Conservation (phyloP, 2,888 invertebrate genomes). For the Cheilosia scutellata region DNA sequence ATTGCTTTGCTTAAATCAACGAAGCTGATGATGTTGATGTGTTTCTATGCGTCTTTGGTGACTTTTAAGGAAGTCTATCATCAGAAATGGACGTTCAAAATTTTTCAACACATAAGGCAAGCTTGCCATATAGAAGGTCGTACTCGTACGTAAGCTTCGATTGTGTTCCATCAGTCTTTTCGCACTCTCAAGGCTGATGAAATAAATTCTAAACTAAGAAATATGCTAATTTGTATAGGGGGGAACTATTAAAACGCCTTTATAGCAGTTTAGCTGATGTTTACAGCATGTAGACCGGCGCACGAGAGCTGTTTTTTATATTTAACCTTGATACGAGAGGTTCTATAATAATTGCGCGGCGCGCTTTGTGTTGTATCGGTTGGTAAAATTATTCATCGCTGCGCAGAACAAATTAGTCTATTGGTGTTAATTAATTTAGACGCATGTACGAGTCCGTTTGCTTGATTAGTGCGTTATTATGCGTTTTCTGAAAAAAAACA, state of each 20-base stretch:
- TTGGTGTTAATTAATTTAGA: conserved; percentile 13
- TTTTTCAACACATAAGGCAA: conserved; percentile 22
- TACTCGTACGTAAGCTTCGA: neutral
- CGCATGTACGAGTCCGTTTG: neutral
- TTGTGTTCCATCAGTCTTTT: conserved; percentile 30
- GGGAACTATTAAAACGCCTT: conserved; percentile 45
- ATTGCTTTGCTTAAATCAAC: conserved; percentile 39
- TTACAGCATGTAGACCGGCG: conserved; percentile 45
- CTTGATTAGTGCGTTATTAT: conserved; percentile 26
- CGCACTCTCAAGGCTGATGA: conserved; percentile 53
- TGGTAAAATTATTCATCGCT: conserved; percentile 47
- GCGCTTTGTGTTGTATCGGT: neutral
- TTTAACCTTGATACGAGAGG: conserved; percentile 55
- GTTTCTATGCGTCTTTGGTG: conserved; percentile 12
- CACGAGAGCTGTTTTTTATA: conserved; percentile 33
- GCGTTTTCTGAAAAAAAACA: conserved; percentile 11
- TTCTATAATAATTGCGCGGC: conserved; percentile 20
- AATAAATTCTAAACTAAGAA: conserved; percentile 54
- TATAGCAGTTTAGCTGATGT: conserved; percentile 60
- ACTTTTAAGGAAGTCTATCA: conserved; percentile 66
- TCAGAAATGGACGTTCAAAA: conserved; percentile 5
- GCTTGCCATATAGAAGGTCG: conserved; percentile 42
- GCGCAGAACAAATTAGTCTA: conserved; percentile 43
- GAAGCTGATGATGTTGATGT: neutral
- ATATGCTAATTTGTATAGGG: conserved; percentile 55